Percentiles rank a stretch among this genome's conserved stretches.
These are phyloP conservation scores for Otolemur crassicaudatus DNA, from an alignment of 2,797 vertebrate species.

Conservation along the genomic window DNA sequence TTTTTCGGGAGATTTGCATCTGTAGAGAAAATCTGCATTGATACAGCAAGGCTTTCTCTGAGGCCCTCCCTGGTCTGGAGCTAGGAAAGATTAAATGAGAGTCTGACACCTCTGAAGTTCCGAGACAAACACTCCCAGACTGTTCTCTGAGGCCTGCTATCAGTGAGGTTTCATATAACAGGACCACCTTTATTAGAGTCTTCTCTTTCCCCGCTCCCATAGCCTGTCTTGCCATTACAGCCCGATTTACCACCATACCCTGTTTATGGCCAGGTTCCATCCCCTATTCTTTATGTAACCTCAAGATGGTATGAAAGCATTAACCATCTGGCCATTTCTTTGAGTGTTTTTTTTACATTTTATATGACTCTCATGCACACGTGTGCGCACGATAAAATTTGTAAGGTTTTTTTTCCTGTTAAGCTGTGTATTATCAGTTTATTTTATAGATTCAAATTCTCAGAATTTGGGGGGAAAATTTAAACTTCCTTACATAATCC, in stretches of 20 bases:
- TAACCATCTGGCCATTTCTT: neutral
- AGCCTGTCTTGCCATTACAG: neutral
- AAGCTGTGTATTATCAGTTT: neutral
- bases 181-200: neutral
- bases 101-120: neutral
- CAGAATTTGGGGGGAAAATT: neutral
- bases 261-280: neutral
- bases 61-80: neutral
- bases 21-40: neutral
- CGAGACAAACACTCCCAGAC: neutral
- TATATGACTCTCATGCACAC: neutral
- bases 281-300: neutral
- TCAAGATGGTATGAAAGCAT: neutral
- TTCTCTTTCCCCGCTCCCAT: neutral
- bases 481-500: constrained; percentile 40
- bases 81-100: neutral
- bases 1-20: neutral
- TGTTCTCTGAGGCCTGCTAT: neutral
- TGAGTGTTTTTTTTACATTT: neutral
- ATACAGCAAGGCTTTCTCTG: neutral
- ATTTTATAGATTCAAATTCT: neutral
- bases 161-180: neutral
- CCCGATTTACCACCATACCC: neutral
- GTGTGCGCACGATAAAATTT: neutral
- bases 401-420: neutral